Evolutionary conservation across 2,888 invertebrate genomes (phyloP), one percentile per base, ranked within the genome.

Genomic region (Apodemia mormo): DNA sequence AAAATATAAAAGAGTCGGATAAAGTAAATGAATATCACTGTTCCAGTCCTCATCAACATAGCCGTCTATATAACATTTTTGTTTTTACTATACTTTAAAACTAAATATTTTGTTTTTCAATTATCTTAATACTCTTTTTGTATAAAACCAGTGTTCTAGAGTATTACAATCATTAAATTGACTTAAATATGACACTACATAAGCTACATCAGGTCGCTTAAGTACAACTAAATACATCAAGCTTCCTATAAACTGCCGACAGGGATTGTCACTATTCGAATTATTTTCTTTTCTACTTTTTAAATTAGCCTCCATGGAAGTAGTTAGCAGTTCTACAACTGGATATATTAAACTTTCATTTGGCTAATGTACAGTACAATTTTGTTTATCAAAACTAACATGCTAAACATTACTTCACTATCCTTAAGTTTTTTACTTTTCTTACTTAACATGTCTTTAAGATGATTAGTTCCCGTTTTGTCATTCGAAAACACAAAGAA

Each of bases 51-150:
- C 70, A 67, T 67, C 70, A 22, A 70, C 70, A 64, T 67, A 68
- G 67, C 68, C 68, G 67, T 64, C 65, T 64, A 65, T 70, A 67
- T 52, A 52, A 49, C 37, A 67, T 70, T 67, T 67, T 65, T 54
- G 2, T 43, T 68, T 64, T 49, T 45, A 49, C 61, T 49, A 68
- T 68, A 68, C 49, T 64, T 68, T 29, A 68, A 43, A 64, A 67
- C 61, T 37, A 65, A 67, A 37, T 71, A 5, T 69, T 71, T 69
- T 22, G 71, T 71, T 14, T 22, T 69, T 71, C 65, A 71, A 58
- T 67, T 71, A 71, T 67, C 69, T 69, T 45, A 69, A 68, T 40
- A 82, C 77, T 68, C 78, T 71, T 67, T 79, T 78, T 12, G 71
- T 58, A 30, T 64, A 52, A 52, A 58, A 29, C n/a, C 64, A 58